A percentile compares a stretch with the other conserved stretches of the same genome.
Evolutionary conservation across 2,113 vertebrate species (phyloP).

Genomic region (Macquaria ambigua): DNA sequence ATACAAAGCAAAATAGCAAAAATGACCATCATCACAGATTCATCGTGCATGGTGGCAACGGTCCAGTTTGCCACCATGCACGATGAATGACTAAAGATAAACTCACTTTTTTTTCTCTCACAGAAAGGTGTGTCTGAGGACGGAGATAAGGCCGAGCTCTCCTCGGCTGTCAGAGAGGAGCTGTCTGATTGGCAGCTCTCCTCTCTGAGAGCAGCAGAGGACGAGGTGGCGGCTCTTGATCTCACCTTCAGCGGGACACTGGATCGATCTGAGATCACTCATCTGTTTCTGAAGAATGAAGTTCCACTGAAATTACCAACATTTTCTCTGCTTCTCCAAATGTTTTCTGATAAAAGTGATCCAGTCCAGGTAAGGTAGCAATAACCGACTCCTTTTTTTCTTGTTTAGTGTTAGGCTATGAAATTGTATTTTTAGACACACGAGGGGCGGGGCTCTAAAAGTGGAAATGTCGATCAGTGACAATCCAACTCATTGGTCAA

Average conservation of each 20-base stretch:
- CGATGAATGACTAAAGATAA: conserved; percentile 1
- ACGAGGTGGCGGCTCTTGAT: conserved; percentile 54
- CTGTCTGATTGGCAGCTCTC: conserved; percentile 33
- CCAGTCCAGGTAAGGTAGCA: conserved; percentile 67
- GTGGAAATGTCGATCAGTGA: neutral
- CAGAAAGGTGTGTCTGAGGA: conserved; percentile 12
- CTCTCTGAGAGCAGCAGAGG: conserved; percentile 62
- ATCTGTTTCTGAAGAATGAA: conserved; percentile 66
- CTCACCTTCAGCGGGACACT: conserved; percentile 44
- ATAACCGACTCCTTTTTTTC: too few relatives aligned
- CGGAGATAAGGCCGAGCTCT: conserved; percentile 47
- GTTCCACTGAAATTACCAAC: conserved; percentile 76
- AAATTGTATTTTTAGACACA: neutral
- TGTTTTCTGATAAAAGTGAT: conserved; percentile 56
- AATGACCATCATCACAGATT: neutral
- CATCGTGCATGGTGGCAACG: neutral
- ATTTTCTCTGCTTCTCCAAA: conserved; percentile 74
- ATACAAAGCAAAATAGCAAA: neutral
- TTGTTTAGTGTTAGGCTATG: neutral
- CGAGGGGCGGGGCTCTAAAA: neutral
- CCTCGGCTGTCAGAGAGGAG: conserved; percentile 57
- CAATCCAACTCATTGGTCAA: too few relatives aligned
- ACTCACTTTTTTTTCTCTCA: neutral
- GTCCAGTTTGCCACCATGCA: neutral
- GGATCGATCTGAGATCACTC: conserved; percentile 69